phyloP scores from a whole-genome alignment of 2,888 invertebrate species.

The Synanthedon tipuliformis region DNA sequence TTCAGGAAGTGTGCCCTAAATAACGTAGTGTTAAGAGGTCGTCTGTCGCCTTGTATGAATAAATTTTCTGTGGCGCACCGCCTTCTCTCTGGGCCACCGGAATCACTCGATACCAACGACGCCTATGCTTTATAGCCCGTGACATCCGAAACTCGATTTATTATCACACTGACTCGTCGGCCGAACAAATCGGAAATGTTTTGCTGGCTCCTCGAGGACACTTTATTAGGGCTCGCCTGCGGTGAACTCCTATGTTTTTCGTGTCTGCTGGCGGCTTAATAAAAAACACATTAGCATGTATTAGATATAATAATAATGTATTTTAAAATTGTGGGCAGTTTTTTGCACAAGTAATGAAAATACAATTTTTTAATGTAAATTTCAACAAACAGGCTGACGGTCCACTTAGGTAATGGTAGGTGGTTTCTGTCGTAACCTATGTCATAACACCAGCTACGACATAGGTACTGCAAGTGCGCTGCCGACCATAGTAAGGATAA shows the following conservation, averaged over 20 bases:
- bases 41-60: slow-evolving; percentile 53
- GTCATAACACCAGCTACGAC: too few species aligned
- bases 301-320: too few species aligned
- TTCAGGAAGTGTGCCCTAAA: slow-evolving; percentile 60
- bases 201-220: slow-evolving; percentile 13
- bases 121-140: slow-evolving; percentile 68
- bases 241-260: neutral
- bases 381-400: too few species aligned
- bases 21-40: slow-evolving; percentile 56
- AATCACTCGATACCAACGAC: slow-evolving; percentile 62
- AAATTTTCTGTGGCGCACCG: slow-evolving; percentile 45
- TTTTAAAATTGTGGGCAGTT: too few species aligned
- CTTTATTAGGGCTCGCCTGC: neutral
- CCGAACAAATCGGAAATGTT: slow-evolving; percentile 33
- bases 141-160: slow-evolving; percentile 67
- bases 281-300: neutral
- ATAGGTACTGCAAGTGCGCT: too few species aligned
- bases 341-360: too few species aligned
- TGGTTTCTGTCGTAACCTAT: too few species aligned
- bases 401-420: too few species aligned
- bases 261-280: neutral
- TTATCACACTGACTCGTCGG: slow-evolving; percentile 45
- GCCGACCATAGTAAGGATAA: too few species aligned
- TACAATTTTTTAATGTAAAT: too few species aligned
- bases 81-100: slow-evolving; percentile 32